Evolutionary conservation across 2,888 invertebrate genomes (phyloP), one percentile per base, ranked within the genome.

Genomic region (Erynnis tages): DNA sequence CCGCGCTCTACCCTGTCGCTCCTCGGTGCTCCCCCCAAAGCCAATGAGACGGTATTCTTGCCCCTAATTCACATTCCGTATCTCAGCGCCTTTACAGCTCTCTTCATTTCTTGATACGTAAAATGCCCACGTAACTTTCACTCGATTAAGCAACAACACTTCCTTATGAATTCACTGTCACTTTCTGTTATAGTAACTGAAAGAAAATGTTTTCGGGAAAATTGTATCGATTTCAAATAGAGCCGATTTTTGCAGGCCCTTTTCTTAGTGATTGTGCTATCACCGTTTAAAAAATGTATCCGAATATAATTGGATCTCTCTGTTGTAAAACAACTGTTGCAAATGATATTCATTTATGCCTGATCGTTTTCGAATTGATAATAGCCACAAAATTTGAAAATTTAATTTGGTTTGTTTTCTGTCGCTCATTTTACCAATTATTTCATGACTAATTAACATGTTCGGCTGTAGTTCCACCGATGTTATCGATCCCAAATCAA

Each of bases 401-500:
- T 43, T 34, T 34, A 17, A 50, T 50, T 50, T 44, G 21, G 2
- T n/a, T 10, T 17, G 35, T 27, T 50, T 35, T 43, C 32, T 16
- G 41, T 14, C 17, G 37, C 35, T 27, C 17, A 46, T 46, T 40
- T 48, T 40, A 25, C 14, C 35, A 32, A 35, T 50, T 43, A 50
- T 50, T 50, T 35, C 25, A 50, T 43, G 41, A 56, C 52, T 56
- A 52, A 54, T 54, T 54, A 48, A 50, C 48, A 29, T 48, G 44
- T 35, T 55, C 46, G 44, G 17, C 54, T 61, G 43, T 88, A 97
- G 97, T 97, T 92, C 97, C 97, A 25, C 97, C 97, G 55, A 97
- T 97, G 97, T 91, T 97, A 74, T 96, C 96, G 63, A 97, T 97
- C 76, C 96, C 97, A 45, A 97, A 97, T 87, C 97, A 97, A 85